Conservation (phyloP, 2,113 vertebrate species). For the Herpetotheres cachinnans region DNA sequence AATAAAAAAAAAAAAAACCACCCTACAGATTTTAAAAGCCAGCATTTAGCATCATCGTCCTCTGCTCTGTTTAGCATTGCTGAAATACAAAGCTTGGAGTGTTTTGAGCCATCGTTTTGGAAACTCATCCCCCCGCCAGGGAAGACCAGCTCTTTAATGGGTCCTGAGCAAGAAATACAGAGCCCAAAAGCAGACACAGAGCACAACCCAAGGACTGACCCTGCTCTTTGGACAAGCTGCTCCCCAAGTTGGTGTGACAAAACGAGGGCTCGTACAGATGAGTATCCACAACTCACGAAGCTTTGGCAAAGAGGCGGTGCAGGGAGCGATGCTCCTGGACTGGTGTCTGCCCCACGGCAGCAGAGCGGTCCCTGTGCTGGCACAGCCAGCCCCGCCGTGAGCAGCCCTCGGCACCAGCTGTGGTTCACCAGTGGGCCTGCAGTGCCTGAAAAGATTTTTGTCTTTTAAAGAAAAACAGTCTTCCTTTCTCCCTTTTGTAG, state of each 20-base stretch:
- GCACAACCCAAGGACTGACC: background rate
- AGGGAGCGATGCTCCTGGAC: background rate
- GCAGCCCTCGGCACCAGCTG: fast-evolving
- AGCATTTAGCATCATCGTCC: background rate
- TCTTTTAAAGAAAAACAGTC: background rate
- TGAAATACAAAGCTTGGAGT: background rate
- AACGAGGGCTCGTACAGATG: fast-evolving
- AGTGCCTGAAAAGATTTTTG: fast-evolving
- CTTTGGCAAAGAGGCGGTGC: background rate
- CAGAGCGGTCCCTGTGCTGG: fast-evolving
- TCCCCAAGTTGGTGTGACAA: background rate
- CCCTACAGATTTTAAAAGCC: background rate
- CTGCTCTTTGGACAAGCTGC: background rate
- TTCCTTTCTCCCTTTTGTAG: background rate
- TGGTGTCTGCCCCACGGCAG: fast-evolving
- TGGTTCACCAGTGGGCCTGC: background rate
- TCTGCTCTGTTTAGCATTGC: background rate
- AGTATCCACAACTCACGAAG: background rate
- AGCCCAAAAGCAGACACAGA: background rate
- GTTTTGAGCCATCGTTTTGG: fast-evolving
- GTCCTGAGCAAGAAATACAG: background rate
- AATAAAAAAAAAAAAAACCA: too few relatives aligned
- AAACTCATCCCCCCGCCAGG: fast-evolving
- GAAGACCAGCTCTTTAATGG: background rate
- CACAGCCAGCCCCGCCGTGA: background rate